Conservation (phyloP, 2,888 invertebrate species). For the Brenthis daphne region DNA sequence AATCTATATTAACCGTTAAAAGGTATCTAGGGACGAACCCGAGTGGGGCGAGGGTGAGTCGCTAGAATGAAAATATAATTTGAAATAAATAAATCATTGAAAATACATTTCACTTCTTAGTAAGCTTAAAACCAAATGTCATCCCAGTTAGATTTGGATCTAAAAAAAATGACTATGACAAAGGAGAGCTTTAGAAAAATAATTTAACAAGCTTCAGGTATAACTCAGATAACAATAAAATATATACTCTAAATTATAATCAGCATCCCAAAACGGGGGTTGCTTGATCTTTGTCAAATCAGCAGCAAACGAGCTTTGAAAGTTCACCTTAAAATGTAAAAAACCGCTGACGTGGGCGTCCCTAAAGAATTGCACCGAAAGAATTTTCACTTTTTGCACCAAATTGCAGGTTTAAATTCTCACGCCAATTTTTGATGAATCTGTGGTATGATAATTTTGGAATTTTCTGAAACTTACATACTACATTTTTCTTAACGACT, state of each 20-base stretch:
- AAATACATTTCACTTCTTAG: no score
- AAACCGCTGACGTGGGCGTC: conserved; percentile 24
- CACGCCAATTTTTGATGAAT: conserved; percentile 16
- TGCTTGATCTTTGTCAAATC: conserved; percentile 36
- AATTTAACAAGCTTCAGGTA: neutral
- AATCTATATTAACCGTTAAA: no score
- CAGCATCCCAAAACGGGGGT: conserved; percentile 17
- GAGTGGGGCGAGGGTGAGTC: no score
- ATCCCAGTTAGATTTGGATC: no score
- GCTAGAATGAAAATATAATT: no score
- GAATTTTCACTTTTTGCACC: conserved; percentile 11
- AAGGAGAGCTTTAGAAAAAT: neutral
- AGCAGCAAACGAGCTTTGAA: conserved; percentile 30
- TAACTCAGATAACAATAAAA: neutral
- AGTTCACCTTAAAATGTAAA: conserved; percentile 32
- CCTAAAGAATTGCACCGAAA: conserved; percentile 29
- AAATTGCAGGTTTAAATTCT: conserved; percentile 29
- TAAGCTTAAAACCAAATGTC: no score
- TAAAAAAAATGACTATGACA: no score
- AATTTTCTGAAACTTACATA: neutral
- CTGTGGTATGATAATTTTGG: conserved; percentile 5
- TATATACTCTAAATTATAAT: conserved; percentile 14
- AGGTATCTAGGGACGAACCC: no score
- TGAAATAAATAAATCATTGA: no score
- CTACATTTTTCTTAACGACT: neutral